Evolutionary conservation across 30 jellyfish, hydroid and myxozoan genomes (phyloP).

Genomic region (Phacellophora camtschatica): DNA sequence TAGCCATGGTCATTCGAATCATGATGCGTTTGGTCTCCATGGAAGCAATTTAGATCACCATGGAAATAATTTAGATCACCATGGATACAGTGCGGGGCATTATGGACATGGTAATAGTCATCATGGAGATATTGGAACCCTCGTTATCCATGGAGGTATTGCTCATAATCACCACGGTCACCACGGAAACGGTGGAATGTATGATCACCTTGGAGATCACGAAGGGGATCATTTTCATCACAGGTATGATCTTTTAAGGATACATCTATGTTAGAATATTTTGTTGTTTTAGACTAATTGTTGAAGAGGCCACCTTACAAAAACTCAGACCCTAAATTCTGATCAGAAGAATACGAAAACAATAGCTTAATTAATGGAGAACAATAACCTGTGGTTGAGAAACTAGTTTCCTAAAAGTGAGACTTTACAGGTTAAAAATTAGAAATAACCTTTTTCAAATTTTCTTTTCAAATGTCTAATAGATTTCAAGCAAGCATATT

Average conservation of each 20-base stretch:
- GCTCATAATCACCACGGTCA: background rate
- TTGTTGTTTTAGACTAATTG: too few species aligned
- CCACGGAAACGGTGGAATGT: background rate
- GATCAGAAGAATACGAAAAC: too few species aligned
- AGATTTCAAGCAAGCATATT: too few species aligned
- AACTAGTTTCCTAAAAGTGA: too few species aligned
- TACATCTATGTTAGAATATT: too few species aligned
- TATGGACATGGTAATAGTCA: background rate
- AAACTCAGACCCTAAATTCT: too few species aligned
- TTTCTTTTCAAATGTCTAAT: too few species aligned
- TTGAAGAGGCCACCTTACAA: too few species aligned
- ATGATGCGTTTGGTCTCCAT: background rate
- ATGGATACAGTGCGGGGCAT: background rate
- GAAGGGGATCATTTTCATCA: background rate
- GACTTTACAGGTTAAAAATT: too few species aligned
- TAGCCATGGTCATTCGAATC: background rate
- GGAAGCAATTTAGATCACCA: constrained; percentile 6
- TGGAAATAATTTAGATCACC: constrained; percentile 1
- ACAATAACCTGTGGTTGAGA: too few species aligned
- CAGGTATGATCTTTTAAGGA: background rate
- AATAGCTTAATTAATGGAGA: too few species aligned
- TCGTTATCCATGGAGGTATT: background rate
- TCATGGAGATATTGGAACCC: background rate
- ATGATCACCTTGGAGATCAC: constrained; percentile 1
- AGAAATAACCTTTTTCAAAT: too few species aligned